phyloP scores from a whole-genome alignment of 1,140 invertebrate species.

The Drosophila orena region DNA sequence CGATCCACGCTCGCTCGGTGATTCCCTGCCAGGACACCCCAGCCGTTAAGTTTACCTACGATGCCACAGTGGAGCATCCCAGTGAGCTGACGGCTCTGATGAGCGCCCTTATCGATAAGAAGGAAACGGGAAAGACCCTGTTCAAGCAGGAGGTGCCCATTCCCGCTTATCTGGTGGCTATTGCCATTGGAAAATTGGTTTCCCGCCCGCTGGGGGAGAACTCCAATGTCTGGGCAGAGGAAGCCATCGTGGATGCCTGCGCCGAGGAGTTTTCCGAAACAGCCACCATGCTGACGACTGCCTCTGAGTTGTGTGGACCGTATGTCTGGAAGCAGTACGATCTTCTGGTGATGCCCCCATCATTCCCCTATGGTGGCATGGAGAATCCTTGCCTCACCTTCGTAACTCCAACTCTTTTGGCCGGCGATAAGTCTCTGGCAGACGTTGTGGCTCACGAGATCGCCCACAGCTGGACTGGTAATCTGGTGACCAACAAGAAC shows the following conservation, averaged over 20 bases:
- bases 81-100: constrained; percentile 92
- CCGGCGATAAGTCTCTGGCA: constrained; percentile 95
- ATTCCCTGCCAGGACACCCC: constrained; percentile 98
- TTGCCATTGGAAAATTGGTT: constrained; percentile 94
- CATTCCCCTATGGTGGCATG: constrained; percentile 98
- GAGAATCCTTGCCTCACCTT: constrained; percentile 99
- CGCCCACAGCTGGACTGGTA: constrained; percentile 98
- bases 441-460: constrained; percentile 98
- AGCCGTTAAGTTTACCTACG: constrained; percentile 94
- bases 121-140: constrained; percentile 85
- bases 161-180: constrained; percentile 92
- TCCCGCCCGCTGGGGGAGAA: constrained; percentile 91
- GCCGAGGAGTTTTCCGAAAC: constrained; percentile 96
- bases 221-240: constrained; percentile 95
- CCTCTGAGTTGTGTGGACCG: constrained; percentile 92
- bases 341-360: constrained; percentile 95
- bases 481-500: constrained; percentile 96
- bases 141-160: constrained; percentile 93
- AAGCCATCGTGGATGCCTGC: constrained; percentile 92
- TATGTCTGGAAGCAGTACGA: constrained; percentile 96
- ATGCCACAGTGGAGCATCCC: constrained; percentile 92
- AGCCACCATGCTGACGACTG: constrained; percentile 92
- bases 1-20: constrained; percentile 95
- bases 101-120: constrained; percentile 90
- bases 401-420: constrained; percentile 95